These are phyloP conservation scores for Hyperoplus lanceolatus DNA, from an alignment of 2,797 vertebrate species.

Conservation along the genomic window DNA sequence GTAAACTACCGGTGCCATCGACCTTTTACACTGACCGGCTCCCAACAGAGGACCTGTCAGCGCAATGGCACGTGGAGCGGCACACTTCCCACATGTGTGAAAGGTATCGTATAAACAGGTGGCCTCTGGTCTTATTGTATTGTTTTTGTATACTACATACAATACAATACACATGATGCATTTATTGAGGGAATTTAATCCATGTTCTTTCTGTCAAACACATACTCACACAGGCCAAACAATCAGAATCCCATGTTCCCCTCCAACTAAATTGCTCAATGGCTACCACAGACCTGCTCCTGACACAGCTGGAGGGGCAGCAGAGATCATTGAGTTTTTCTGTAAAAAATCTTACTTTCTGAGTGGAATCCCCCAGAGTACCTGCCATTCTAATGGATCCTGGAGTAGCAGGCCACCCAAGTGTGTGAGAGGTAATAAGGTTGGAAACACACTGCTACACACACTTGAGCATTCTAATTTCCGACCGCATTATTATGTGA, in stretches of 20 bases:
- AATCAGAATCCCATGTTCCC: constrained; percentile 49
- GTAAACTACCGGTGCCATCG: constrained; percentile 88
- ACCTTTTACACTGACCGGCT: constrained; percentile 88
- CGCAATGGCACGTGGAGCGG: constrained; percentile 90
- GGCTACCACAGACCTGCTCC: constrained; percentile 85
- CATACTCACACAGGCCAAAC: constrained; percentile 74
- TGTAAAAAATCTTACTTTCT: constrained; percentile 91
- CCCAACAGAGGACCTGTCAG: constrained; percentile 87
- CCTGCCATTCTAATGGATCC: constrained; percentile 87
- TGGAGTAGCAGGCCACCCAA: constrained; percentile 91
- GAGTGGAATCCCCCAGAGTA: constrained; percentile 87
- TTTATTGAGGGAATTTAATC: neutral
- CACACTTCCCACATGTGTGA: constrained; percentile 89
- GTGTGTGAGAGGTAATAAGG: constrained; percentile 91
- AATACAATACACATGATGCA: neutral
- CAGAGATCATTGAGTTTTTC: constrained; percentile 85
- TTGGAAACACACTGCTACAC: constrained; percentile 1
- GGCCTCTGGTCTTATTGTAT: neutral
- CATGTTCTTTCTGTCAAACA: constrained; percentile 9
- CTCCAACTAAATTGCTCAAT: constrained; percentile 84
- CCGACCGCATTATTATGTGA: neutral
- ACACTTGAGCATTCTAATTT: constrained; percentile 8
- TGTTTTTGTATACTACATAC: neutral
- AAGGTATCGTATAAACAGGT: constrained; percentile 81
- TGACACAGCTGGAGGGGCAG: constrained; percentile 72